Conservation (phyloP, 2,888 invertebrate genomes). For the Apeira syringaria region DNA sequence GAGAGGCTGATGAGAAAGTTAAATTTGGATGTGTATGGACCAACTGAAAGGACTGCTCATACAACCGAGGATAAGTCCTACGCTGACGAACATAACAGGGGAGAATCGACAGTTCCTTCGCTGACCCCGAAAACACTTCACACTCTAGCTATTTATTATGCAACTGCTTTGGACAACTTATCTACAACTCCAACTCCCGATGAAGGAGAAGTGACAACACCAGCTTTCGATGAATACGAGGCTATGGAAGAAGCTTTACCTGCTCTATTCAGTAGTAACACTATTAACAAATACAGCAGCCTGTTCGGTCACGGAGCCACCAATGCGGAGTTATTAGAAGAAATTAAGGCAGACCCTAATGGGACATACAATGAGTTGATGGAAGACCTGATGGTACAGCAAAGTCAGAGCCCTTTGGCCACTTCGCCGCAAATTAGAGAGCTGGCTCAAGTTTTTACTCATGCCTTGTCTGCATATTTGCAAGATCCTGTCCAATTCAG, state of each 20-base stretch:
- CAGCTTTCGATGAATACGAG: conserved; percentile 59
- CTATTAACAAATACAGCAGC: conserved; percentile 85
- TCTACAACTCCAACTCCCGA: conserved; percentile 67
- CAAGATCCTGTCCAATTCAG: conserved; percentile 93
- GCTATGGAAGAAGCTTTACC: conserved; percentile 79
- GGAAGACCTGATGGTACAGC: conserved; percentile 84
- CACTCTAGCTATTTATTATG: conserved; percentile 91
- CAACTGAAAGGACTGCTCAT: conserved; percentile 66
- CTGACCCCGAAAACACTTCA: conserved; percentile 90
- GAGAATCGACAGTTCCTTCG: conserved; percentile 88
- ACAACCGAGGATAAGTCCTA: conserved; percentile 73
- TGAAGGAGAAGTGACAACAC: conserved; percentile 57
- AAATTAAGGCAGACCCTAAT: conserved; percentile 68
- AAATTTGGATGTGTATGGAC: conserved; percentile 76
- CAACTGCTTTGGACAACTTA: conserved; percentile 86
- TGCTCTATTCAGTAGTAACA: conserved; percentile 86
- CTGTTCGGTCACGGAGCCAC: conserved; percentile 62
- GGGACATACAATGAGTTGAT: conserved; percentile 71
- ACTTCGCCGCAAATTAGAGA: conserved; percentile 88
- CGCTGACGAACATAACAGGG: conserved; percentile 66
- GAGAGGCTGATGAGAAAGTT: conserved; percentile 88
- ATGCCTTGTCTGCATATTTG: conserved; percentile 91
- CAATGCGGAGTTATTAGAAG: conserved; percentile 63
- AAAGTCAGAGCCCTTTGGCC: conserved; percentile 86
- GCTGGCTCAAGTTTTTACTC: conserved; percentile 92